Conservation (phyloP, 2,797 vertebrate species). For the Aldrovandia affinis region DNA sequence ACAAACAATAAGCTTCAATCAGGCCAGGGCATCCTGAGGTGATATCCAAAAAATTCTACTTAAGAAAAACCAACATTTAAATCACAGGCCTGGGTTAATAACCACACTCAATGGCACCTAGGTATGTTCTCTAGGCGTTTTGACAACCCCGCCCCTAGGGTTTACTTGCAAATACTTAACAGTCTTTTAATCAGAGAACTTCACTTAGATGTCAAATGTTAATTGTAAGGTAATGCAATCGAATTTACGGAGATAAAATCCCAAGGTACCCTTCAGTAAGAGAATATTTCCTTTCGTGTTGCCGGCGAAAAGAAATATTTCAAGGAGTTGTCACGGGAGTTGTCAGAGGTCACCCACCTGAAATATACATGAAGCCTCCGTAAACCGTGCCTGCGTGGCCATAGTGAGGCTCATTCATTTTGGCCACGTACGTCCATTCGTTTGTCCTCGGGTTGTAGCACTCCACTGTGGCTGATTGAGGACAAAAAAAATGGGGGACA, state of each 20-base stretch:
- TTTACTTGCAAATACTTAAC: no score
- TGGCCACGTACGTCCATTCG: slow-evolving; percentile 97
- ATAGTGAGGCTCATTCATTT: slow-evolving; percentile 98
- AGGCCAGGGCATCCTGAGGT: neutral
- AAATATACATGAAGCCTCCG: slow-evolving; percentile 98
- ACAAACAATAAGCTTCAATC: neutral
- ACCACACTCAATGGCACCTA: no score
- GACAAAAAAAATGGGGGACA: slow-evolving; percentile 16
- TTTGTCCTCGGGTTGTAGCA: slow-evolving; percentile 98
- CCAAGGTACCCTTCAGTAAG: neutral
- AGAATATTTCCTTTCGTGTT: neutral
- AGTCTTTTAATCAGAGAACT: neutral
- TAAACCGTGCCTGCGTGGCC: slow-evolving; percentile 97
- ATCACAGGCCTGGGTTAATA: no score
- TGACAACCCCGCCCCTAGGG: no score
- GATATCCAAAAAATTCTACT: no score
- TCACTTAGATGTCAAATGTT: neutral
- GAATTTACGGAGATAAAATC: neutral
- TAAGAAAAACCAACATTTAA: no score
- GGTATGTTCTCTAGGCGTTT: no score
- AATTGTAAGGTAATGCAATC: neutral
- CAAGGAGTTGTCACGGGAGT: neutral
- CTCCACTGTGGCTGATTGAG: slow-evolving; percentile 90
- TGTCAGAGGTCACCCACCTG: slow-evolving; percentile 75
- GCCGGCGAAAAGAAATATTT: neutral